Evolutionary conservation across 1,140 invertebrate species (phyloP), one percentile per base, ranked within the genome.

Genomic region (Cydia splendana): DNA sequence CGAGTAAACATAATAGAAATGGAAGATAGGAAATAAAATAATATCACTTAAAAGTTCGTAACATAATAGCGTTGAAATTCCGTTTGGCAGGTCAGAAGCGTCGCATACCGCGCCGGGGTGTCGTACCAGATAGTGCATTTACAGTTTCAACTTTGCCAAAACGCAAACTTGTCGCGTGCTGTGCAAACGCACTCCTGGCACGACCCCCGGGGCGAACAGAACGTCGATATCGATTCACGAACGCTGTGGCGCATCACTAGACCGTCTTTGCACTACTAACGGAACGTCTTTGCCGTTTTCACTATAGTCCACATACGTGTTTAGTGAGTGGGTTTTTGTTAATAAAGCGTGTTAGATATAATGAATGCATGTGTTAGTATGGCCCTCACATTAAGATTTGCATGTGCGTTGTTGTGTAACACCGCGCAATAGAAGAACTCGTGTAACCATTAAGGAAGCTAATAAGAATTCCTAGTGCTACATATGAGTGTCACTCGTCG

Each of bases 71-170:
- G 67, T 34, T 71, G 67, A 79, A 84, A 79, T 84, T 84, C 80
- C 80, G 83, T 82, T 78, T 81, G 78, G 84, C 78, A 80, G 86
- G 80, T 84, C 82, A 84, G 87, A 84, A 88, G 81, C 87, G 91
- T 84, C 80, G 91, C 84, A 85, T 93, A 90, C 93, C 94, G 93
- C 92, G 90, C 91, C 94, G 94, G 95, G 95, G 96, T 98, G 97
- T 98, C 98, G 98, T 98, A 98, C 98, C 98, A 98, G 98, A 98
- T 98, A 98, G 98, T 98, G 98, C 98, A 99, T 99, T 99, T 99
- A 99, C 98, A 98, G 95, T 93, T 85, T 95, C 95, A 95, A 96
- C 94, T 95, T 95, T 93, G 90, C 87, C 80, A 82, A 84, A 90
- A 90, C 82, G 88, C 88, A 91, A 91, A 92, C 85, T 93, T 86